These are phyloP conservation scores for Atrichornis clamosus DNA, from an alignment of 2,113 vertebrate species.

Conservation along the genomic window DNA sequence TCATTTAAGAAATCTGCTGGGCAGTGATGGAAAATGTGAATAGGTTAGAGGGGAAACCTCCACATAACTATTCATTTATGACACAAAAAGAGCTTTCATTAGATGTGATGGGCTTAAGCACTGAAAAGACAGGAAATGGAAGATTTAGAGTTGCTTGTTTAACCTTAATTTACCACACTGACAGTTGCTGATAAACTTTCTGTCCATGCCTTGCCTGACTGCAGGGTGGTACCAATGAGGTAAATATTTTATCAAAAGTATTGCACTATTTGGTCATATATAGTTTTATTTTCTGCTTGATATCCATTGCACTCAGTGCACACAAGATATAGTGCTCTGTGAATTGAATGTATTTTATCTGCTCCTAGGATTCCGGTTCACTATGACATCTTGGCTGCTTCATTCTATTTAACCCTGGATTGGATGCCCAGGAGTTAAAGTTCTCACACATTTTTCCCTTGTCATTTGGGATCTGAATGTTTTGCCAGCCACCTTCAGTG, in stretches of 20 bases:
- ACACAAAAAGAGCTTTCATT: background rate
- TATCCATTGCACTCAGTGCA: background rate
- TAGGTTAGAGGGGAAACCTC: background rate
- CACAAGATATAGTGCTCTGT: background rate
- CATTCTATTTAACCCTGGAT: background rate
- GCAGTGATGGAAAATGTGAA: background rate
- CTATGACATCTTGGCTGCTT: background rate
- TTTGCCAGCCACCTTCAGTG: background rate
- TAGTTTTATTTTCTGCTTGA: background rate
- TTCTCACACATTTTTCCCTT: background rate
- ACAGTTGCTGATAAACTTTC: background rate
- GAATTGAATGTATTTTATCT: background rate
- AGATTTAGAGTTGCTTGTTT: background rate
- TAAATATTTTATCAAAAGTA: background rate
- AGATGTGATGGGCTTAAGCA: background rate
- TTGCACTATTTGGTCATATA: background rate
- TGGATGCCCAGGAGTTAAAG: background rate
- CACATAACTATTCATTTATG: background rate
- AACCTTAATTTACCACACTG: background rate
- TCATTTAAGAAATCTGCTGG: background rate
- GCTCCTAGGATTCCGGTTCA: background rate
- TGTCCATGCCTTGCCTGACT: background rate
- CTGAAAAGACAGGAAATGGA: background rate
- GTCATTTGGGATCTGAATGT: background rate
- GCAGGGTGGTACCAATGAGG: background rate